Conservation (phyloP, 2,888 invertebrate genomes). For the Linnaemya tessellans region DNA sequence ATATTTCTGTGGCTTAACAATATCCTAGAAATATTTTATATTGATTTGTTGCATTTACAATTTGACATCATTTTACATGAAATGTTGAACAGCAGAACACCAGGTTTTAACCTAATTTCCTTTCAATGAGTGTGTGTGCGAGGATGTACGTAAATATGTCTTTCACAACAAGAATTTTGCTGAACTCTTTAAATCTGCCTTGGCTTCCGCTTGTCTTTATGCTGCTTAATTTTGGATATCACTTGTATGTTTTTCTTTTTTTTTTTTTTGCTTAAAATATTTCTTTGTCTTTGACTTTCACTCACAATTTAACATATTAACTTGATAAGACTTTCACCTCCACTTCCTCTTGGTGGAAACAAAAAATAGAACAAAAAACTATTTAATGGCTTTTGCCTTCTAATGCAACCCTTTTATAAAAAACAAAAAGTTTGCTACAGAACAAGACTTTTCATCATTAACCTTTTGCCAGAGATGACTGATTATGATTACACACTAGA, state of each 20-base stretch:
- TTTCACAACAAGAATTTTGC: too few relatives aligned
- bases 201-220: not conserved
- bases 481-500: not conserved
- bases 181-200: not conserved
- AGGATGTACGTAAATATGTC: too few relatives aligned
- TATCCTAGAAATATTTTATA: too few relatives aligned
- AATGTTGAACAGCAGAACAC: too few relatives aligned
- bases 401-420: not conserved
- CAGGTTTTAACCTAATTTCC: too few relatives aligned
- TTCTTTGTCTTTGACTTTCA: constrained; percentile 31
- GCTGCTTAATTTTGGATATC: not conserved
- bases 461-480: constrained; percentile 18
- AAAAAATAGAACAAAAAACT: not conserved
- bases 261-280: not conserved
- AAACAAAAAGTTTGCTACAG: not conserved
- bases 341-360: not conserved
- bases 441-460: constrained; percentile 11
- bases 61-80: too few relatives aligned
- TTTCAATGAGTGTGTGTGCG: too few relatives aligned
- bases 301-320: constrained; percentile 33
- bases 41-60: too few relatives aligned
- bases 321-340: constrained; percentile 2
- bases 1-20: too few relatives aligned
- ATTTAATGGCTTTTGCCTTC: not conserved
- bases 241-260: too few relatives aligned